Evolutionary conservation across 2,113 vertebrate species (phyloP).

Genomic region (Laticauda colubrina): DNA sequence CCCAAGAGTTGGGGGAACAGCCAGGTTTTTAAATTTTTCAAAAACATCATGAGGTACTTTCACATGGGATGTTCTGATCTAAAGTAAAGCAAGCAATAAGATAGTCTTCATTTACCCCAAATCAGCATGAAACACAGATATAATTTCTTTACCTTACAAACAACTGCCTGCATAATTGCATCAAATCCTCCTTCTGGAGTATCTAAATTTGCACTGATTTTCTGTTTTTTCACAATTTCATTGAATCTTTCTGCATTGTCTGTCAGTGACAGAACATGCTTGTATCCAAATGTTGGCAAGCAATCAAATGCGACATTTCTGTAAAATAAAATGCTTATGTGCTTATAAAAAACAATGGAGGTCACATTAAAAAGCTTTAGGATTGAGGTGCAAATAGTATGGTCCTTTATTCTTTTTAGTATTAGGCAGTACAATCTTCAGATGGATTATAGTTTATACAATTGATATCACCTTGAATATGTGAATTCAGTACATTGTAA

Average conservation of each 20-base stretch:
- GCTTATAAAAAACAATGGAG: background rate
- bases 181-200: conserved; percentile 92
- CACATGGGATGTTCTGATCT: background rate
- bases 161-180: conserved; percentile 94
- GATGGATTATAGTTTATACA: background rate
- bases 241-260: conserved; percentile 87
- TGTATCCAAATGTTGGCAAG: conserved; percentile 90
- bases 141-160: conserved; percentile 85
- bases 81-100: background rate
- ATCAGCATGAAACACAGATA: background rate
- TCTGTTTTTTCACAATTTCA: conserved; percentile 83
- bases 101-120: background rate
- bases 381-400: background rate
- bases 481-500: background rate
- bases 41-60: background rate
- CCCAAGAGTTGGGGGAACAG: background rate
- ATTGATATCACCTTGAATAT: background rate
- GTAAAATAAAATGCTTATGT: conserved; percentile 47
- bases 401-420: background rate
- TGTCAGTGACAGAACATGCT: conserved; percentile 88
- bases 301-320: conserved; percentile 74
- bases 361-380: background rate
- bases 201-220: conserved; percentile 89
- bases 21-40: background rate
- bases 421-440: background rate